Conservation (phyloP, 2,113 vertebrate genomes). For the Deroptyus accipitrinus region DNA sequence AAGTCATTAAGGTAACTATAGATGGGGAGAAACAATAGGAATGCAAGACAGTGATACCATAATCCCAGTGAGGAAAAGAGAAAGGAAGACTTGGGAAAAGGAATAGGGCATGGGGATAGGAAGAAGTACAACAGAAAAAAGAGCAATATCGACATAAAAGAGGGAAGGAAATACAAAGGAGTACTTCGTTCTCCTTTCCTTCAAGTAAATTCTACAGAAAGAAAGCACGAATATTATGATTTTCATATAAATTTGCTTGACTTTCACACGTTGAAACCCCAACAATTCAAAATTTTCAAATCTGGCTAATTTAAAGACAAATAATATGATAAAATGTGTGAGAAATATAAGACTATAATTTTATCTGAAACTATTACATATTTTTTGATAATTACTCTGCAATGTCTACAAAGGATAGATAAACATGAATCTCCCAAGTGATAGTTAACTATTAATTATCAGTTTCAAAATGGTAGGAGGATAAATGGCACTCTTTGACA, state of each 20-base stretch:
- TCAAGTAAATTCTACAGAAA: background rate
- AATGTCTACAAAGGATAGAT: background rate
- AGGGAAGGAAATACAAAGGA: background rate
- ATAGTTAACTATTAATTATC: background rate
- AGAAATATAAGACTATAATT: background rate
- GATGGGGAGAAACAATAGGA: conserved; percentile 63
- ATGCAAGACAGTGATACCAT: conserved; percentile 46
- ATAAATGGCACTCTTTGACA: no score
- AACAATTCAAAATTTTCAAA: background rate
- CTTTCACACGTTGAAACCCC: background rate
- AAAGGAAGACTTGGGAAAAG: background rate
- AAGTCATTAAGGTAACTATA: conserved; percentile 82
- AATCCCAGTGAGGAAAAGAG: conserved; percentile 1
- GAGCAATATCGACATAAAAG: background rate
- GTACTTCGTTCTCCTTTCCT: background rate
- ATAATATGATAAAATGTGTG: background rate
- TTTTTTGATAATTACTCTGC: background rate
- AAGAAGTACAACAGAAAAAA: background rate
- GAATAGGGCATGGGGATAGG: background rate
- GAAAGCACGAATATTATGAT: background rate
- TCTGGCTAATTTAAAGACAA: background rate
- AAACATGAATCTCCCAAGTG: background rate
- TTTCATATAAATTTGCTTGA: background rate
- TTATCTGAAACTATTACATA: background rate
- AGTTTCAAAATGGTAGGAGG: no score